Percentiles rank a stretch among this genome's conserved stretches.
Evolutionary conservation across 2,113 vertebrate genomes (phyloP).

Genomic region (Meleagris gallopavo): DNA sequence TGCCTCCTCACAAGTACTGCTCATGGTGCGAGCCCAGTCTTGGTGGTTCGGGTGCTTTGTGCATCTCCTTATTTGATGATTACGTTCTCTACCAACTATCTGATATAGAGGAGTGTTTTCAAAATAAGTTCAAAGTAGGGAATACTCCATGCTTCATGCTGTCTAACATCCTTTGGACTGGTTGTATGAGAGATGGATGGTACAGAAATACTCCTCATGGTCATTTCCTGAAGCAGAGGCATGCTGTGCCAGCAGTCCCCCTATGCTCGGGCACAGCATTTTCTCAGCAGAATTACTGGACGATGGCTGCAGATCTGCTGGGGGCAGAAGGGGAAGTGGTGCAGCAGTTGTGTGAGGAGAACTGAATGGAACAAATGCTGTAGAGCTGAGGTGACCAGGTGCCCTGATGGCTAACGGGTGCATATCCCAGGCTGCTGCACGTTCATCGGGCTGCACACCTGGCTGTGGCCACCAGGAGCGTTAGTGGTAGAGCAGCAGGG

Average conservation of each 20-base stretch:
- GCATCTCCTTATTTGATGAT: fast-evolving
- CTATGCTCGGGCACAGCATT: not conserved
- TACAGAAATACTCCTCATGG: fast-evolving
- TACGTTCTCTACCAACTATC: not conserved
- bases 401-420: not conserved
- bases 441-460: not conserved
- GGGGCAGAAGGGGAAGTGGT: too few species aligned
- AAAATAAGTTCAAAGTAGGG: not conserved
- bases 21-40: not conserved
- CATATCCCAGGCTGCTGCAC: not conserved
- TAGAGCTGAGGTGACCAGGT: not conserved
- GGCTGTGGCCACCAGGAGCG: not conserved
- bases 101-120: not conserved
- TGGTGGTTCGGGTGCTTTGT: fast-evolving
- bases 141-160: fast-evolving
- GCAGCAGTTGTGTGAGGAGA: too few species aligned
- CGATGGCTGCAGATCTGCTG: fast-evolving
- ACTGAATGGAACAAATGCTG: fast-evolving
- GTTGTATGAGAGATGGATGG: fast-evolving
- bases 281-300: not conserved
- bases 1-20: not conserved
- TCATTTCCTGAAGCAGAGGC: not conserved
- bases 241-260: fast-evolving
- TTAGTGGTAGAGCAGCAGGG: not conserved
- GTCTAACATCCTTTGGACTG: fast-evolving